These are phyloP conservation scores for Drosophila quinaria DNA, from an alignment of 2,888 invertebrate genomes.

Conservation along the genomic window DNA sequence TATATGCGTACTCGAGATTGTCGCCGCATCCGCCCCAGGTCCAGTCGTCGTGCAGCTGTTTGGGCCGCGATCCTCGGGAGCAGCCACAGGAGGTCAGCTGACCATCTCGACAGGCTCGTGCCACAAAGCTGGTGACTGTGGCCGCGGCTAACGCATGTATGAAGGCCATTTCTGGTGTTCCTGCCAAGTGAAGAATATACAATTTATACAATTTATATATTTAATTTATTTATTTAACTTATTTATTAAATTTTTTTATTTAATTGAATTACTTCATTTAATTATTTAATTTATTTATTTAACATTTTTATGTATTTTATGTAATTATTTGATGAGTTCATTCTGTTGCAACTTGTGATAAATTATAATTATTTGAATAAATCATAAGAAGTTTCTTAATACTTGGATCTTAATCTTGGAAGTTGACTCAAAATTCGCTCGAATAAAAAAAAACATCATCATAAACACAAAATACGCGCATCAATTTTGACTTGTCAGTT, in stretches of 20 bases:
- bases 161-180: conserved; percentile 95
- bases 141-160: conserved; percentile 96
- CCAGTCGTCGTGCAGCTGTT: conserved; percentile 95
- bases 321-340: too few species aligned
- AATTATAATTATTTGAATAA: too few species aligned
- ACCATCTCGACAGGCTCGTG: conserved; percentile 96
- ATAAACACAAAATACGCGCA: too few species aligned
- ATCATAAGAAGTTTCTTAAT: too few species aligned
- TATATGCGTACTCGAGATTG: conserved; percentile 97
- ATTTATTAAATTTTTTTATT: not conserved
- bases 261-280: too few species aligned
- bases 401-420: too few species aligned
- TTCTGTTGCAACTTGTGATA: too few species aligned
- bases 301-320: not conserved
- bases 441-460: too few species aligned
- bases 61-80: conserved; percentile 92
- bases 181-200: conserved; percentile 84
- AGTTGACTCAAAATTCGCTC: too few species aligned
- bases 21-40: conserved; percentile 99
- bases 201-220: not conserved
- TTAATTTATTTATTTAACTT: not conserved
- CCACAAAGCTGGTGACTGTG: conserved; percentile 94
- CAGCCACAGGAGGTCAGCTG: conserved; percentile 96
- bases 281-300: not conserved
- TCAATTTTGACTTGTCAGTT: too few species aligned